Conservation (phyloP, 2,888 invertebrate species). For the Dioctria linearis region DNA sequence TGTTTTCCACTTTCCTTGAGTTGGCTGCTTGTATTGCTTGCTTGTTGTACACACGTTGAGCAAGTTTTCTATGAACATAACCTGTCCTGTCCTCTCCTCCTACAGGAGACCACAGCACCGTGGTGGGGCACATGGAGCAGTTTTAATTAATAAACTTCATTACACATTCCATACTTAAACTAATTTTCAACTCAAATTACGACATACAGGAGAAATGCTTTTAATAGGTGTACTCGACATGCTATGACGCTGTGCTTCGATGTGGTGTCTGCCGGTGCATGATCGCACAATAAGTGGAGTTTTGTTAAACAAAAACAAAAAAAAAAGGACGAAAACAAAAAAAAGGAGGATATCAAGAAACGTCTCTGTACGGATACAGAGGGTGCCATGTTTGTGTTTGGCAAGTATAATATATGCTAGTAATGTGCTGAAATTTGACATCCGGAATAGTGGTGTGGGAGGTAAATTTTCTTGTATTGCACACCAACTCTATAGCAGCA, state of each 20-base stretch:
- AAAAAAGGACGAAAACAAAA: too few species aligned
- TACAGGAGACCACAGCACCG: background rate
- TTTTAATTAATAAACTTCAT: conserved; percentile 64
- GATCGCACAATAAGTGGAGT: conserved; percentile 35
- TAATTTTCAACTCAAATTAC: conserved; percentile 64
- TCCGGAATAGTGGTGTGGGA: background rate
- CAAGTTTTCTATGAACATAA: conserved; percentile 2
- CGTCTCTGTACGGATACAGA: background rate
- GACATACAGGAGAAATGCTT: conserved; percentile 62
- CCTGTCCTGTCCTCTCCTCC: background rate
- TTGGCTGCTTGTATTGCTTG: conserved; percentile 28
- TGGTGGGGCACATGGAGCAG: conserved; percentile 59
- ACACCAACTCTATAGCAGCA: too few species aligned
- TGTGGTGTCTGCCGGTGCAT: conserved; percentile 43
- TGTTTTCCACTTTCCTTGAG: conserved; percentile 51
- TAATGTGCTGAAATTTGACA: conserved; percentile 18
- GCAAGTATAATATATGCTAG: conserved; percentile 22
- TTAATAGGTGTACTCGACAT: conserved; percentile 62
- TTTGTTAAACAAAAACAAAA: conserved; percentile 23
- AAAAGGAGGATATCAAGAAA: background rate
- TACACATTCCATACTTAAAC: conserved; percentile 64
- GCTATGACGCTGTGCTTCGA: conserved; percentile 44
- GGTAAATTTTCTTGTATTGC: background rate
- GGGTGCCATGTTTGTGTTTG: conserved; percentile 26
- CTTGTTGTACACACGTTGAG: background rate